A percentile compares a stretch with the other conserved stretches of the same genome.
Conservation (phyloP, 2,797 vertebrate species). For the Selene dorsalis region DNA sequence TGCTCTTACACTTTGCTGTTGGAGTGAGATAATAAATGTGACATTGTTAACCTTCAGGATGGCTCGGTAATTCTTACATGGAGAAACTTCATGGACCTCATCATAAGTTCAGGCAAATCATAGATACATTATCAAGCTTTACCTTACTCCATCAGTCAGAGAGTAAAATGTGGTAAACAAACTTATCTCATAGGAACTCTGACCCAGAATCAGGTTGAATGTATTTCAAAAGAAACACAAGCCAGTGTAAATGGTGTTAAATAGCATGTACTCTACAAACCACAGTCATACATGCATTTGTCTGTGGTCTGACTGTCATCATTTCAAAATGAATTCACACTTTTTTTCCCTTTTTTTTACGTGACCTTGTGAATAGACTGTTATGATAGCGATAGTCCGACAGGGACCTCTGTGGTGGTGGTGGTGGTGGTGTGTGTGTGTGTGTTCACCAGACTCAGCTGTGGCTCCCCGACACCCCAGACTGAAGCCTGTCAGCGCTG, state of each 20-base stretch:
- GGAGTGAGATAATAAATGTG: no score
- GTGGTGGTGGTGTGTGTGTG: conserved; percentile 13
- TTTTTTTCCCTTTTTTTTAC: no score
- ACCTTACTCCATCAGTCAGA: background rate
- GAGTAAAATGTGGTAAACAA: background rate
- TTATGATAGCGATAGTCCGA: conserved; percentile 57
- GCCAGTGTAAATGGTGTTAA: background rate
- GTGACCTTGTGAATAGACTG: background rate
- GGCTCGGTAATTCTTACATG: no score
- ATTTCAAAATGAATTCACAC: background rate
- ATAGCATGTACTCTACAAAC: no score
- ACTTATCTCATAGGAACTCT: background rate
- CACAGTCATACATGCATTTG: no score
- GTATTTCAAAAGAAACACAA: background rate
- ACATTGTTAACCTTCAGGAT: no score
- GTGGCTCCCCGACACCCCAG: conserved; percentile 57
- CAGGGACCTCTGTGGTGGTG: conserved; percentile 18
- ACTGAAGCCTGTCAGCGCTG: conserved; percentile 62
- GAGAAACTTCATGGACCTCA: no score
- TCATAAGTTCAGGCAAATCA: no score
- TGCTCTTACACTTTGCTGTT: background rate
- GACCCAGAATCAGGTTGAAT: background rate
- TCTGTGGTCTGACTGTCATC: no score
- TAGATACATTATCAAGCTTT: no score
- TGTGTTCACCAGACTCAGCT: background rate